Conservation (phyloP, 1,140 invertebrate genomes). For the Colletes gigas region DNA sequence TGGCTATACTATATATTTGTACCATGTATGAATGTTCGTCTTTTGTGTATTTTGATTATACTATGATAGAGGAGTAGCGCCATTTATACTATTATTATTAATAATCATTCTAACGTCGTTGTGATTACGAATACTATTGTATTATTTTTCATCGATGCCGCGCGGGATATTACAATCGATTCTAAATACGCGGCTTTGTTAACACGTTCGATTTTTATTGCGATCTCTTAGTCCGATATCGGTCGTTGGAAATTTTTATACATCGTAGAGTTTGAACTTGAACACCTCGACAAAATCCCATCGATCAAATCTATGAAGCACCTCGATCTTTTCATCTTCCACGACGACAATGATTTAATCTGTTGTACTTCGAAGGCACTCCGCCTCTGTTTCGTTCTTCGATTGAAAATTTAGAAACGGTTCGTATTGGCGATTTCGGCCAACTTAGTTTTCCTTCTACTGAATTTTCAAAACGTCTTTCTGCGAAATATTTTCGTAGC, state of each 20-base stretch:
- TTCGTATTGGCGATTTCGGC: not conserved
- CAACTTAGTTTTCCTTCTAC: not conserved
- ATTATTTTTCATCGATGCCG: conserved; percentile 19
- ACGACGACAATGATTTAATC: not conserved
- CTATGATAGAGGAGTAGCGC: conserved; percentile 53
- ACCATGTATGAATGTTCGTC: conserved; percentile 50
- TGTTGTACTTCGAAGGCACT: not conserved
- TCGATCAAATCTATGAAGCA: not conserved
- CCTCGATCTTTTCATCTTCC: conserved; percentile 1
- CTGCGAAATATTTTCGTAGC: conserved; percentile 44
- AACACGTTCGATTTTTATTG: not conserved
- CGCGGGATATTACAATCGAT: conserved; percentile 3
- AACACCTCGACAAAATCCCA: not conserved
- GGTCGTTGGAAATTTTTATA: not conserved
- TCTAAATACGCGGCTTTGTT: not conserved
- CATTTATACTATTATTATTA: conserved; percentile 48
- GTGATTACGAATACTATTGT: conserved; percentile 8
- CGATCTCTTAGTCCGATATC: not conserved
- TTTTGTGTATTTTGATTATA: conserved; percentile 61
- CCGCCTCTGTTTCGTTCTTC: not conserved
- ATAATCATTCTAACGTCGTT: conserved; percentile 39
- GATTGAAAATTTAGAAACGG: not conserved
- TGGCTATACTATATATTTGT: conserved; percentile 55
- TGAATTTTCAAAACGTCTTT: conserved; percentile 11
- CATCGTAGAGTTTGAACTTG: not conserved